These are phyloP conservation scores for Noctua janthe DNA, from an alignment of 2,888 invertebrate genomes.

Conservation along the genomic window DNA sequence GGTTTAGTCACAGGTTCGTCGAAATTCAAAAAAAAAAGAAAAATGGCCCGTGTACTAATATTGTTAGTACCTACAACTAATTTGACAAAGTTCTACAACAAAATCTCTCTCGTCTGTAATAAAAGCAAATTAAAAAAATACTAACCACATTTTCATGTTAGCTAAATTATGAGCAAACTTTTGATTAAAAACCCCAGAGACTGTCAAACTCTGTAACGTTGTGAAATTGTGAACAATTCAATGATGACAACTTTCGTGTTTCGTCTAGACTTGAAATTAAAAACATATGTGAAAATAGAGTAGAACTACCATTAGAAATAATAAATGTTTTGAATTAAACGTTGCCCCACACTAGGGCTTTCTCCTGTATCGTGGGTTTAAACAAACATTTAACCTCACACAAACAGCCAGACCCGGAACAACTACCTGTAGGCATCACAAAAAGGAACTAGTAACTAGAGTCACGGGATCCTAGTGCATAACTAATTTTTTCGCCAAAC, in stretches of 20 bases:
- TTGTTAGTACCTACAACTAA: not conserved
- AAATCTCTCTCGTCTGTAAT: slow-evolving; percentile 8
- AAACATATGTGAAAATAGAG: slow-evolving; percentile 16
- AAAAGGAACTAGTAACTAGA: not conserved
- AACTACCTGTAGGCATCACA: too few relatives aligned
- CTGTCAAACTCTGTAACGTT: slow-evolving; percentile 23
- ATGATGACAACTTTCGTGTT: slow-evolving; percentile 7
- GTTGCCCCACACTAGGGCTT: too few relatives aligned
- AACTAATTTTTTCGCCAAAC: not conserved
- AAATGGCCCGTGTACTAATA: not conserved
- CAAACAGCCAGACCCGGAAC: too few relatives aligned
- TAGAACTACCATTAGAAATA: not conserved
- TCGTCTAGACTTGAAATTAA: slow-evolving; percentile 22
- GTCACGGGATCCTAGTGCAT: not conserved
- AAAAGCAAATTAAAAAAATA: slow-evolving; percentile 17
- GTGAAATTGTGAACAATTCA: slow-evolving; percentile 26
- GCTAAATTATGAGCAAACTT: slow-evolving; percentile 36
- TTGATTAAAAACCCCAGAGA: slow-evolving; percentile 22
- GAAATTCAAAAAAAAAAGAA: not conserved
- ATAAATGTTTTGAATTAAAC: too few relatives aligned
- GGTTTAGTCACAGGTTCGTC: not conserved
- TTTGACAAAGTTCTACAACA: not conserved
- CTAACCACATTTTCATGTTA: slow-evolving; percentile 14
- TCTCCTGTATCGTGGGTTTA: too few relatives aligned
- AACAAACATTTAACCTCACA: too few relatives aligned